These are phyloP conservation scores for Calephelis nemesis DNA, from an alignment of 1,140 invertebrate genomes.

Conservation along the genomic window DNA sequence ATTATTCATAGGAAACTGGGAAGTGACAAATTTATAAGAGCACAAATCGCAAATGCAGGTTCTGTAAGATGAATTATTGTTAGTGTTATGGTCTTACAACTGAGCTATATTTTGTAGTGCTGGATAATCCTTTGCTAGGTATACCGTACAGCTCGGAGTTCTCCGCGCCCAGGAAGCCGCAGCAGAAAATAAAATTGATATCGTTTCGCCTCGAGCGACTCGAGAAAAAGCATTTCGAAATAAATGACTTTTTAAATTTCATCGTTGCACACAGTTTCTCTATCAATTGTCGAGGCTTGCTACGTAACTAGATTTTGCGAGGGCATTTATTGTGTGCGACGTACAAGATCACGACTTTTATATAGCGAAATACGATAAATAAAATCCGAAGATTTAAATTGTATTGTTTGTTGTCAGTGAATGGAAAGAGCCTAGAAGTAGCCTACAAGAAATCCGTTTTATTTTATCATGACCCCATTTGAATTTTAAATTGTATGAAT, in stretches of 20 bases:
- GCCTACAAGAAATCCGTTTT: too few relatives aligned
- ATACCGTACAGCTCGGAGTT: conserved; percentile 35
- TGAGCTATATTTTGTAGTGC: conserved; percentile 11
- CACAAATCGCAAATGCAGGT: conserved; percentile 14
- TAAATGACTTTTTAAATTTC: conserved; percentile 80
- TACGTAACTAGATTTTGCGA: conserved; percentile 73
- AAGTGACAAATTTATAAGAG: conserved; percentile 4
- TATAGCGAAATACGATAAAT: conserved; percentile 61
- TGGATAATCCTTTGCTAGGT: conserved; percentile 32
- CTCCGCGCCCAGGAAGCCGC: conserved; percentile 53
- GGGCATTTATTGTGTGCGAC: conserved; percentile 74
- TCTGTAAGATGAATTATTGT: conserved; percentile 22
- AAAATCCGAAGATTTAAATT: conserved; percentile 44
- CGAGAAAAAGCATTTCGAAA: conserved; percentile 77
- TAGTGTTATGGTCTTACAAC: conserved; percentile 15
- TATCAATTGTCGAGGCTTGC: conserved; percentile 75
- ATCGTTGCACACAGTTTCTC: conserved; percentile 78
- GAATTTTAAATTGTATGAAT: too few relatives aligned
- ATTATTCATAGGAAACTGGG: background rate
- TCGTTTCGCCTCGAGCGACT: conserved; percentile 65
- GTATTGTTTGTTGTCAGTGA: conserved; percentile 30
- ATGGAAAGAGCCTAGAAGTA: too few relatives aligned
- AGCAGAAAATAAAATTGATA: conserved; percentile 77
- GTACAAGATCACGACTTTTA: conserved; percentile 68
- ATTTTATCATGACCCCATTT: too few relatives aligned